Percentiles rank a stretch among this genome's conserved stretches.
Evolutionary conservation across 2,797 vertebrate genomes (phyloP).

Genomic region (Coendou prehensilis): DNA sequence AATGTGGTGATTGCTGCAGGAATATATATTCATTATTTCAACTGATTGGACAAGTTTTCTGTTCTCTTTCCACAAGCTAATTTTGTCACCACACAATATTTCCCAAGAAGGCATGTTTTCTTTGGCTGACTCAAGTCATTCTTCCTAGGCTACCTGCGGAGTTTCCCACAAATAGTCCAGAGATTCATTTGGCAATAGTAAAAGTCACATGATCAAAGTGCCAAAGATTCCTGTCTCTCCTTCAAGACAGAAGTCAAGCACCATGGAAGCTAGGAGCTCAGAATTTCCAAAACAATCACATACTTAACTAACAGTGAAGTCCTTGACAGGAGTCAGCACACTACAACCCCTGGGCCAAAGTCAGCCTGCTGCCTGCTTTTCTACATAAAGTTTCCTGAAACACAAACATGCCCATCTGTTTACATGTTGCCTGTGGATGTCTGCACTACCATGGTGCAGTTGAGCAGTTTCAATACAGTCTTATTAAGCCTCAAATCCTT

Average conservation of each 20-base stretch:
- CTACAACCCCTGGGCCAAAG: not conserved
- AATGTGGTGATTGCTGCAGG: conserved; percentile 2
- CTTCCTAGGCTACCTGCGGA: conserved; percentile 67
- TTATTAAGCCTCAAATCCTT: not conserved
- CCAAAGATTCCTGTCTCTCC: conserved; percentile 74
- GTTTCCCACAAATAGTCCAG: conserved; percentile 75
- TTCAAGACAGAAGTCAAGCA: conserved; percentile 71
- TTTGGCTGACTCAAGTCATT: conserved; percentile 71
- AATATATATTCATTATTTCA: conserved; percentile 66
- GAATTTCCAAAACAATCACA: conserved; percentile 16
- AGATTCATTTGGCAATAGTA: conserved; percentile 65
- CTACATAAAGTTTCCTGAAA: conserved; percentile 39
- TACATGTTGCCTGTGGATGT: not conserved
- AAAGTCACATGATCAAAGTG: conserved; percentile 75
- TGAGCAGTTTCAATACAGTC: not conserved
- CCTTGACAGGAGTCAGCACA: not conserved
- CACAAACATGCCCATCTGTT: not conserved
- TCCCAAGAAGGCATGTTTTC: conserved; percentile 58
- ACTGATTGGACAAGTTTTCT: conserved; percentile 44
- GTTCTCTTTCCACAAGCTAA: conserved; percentile 58
- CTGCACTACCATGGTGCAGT: not conserved
- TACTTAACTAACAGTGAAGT: conserved; percentile 12
- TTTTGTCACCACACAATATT: conserved; percentile 59
- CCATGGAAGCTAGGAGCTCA: not conserved
- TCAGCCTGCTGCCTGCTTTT: not conserved